Evolutionary conservation across 2,797 vertebrate genomes (phyloP), one percentile per base, ranked within the genome.

Genomic region (Dipus sagitta): DNA sequence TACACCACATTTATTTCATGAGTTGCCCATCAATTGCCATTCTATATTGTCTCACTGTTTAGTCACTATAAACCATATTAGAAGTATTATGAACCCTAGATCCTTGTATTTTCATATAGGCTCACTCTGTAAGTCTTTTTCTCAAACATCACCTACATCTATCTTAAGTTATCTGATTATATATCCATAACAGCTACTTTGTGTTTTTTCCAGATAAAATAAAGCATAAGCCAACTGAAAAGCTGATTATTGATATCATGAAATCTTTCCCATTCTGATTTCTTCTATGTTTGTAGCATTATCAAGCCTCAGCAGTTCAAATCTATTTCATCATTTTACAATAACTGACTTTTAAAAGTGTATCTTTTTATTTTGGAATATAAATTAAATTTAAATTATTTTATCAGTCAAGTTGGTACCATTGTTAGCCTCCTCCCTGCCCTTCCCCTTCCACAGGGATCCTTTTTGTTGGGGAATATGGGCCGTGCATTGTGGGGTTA

Each of bases 331-430:
- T 85, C 58, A 84, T 80, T 91, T 92, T 58, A 68, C 42, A 24
- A 84, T 79, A 68, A 78, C 0, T 78, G 15, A 32, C 14, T 91
- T 89, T 96, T 70, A 92, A 70, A 65, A 77, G n/a, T 92, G 75
- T 52, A 62, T 32, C 54, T 64, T 92, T 80, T 88, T 1, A 83
- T 85, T 62, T 82, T 67, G 11, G 7, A 54, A 92, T 47, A 52
- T 7, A 94, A 92, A 78, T 92, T 70, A 86, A 58, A 30, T 54
- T 75, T 62, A 71, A 86, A 81, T 68, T 75, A 70, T 30, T 65
- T 90, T 1, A 30, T 34, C 28, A 47, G 38, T 38, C 38, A 38
- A 38, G 38, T 38, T 38, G 38, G 38, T 38, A 38, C 38, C 38
- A 38, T 38, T 38, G 38, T 38, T 38, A 38, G 38, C 38, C 38